These are phyloP conservation scores for Procavia capensis DNA, from an alignment of 2,113 vertebrate genomes.

Conservation along the genomic window DNA sequence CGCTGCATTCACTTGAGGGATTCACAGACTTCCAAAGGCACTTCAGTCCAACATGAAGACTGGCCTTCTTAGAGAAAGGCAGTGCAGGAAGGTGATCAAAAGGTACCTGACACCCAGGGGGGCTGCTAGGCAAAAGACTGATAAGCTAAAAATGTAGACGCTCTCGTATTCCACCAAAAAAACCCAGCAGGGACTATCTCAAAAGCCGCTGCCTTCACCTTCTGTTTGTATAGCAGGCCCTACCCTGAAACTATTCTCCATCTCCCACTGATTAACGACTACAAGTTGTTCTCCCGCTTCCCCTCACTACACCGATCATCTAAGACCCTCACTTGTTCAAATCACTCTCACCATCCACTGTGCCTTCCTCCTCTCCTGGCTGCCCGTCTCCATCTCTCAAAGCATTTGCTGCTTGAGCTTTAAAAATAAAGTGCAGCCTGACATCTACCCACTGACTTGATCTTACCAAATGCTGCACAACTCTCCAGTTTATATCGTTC, in stretches of 20 bases:
- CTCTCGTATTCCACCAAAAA: neutral
- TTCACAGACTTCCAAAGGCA: neutral
- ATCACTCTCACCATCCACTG: neutral
- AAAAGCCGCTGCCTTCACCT: neutral
- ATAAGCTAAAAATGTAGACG: neutral
- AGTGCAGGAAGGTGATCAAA: neutral
- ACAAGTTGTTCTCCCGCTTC: neutral
- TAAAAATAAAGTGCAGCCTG: neutral
- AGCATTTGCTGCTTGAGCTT: neutral
- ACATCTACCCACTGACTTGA: neutral
- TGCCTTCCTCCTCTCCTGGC: neutral
- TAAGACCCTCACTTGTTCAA: neutral
- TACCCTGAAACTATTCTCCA: neutral
- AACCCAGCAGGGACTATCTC: neutral
- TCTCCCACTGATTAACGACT: neutral
- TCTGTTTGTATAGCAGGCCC: neutral
- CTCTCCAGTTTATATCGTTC: neutral
- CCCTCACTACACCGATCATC: neutral
- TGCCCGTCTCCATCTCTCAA: neutral
- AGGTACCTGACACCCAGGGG: neutral
- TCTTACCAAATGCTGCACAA: neutral
- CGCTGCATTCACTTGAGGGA: neutral
- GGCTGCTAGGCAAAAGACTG: neutral
- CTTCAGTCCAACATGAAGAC: neutral
- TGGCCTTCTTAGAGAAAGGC: neutral